Evolutionary conservation across 2,888 invertebrate species (phyloP), one percentile per base, ranked within the genome.

Genomic region (Teinopalpus imperialis): DNA sequence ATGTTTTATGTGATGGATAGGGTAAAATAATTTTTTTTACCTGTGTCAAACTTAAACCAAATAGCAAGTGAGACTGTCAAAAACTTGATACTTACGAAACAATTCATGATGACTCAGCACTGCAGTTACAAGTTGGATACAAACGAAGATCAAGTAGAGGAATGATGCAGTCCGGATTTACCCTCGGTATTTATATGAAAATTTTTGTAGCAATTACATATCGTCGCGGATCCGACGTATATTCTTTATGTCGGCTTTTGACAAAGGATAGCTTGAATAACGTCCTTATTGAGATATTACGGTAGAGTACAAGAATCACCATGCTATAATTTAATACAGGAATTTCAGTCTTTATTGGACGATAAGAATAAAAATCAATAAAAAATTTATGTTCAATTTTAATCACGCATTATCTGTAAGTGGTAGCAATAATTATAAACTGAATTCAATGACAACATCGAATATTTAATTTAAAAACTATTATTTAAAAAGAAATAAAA

Each of bases 171-270:
- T 69, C 66, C 59, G 64, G 70, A 74, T 68, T 61, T 78, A 81
- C 74, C 83, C 87, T 67, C 65, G 53, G 75, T 89, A 88, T 88
- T 81, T 89, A 88, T 88, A 87, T 76, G 65, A 68, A 69, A 74
- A 73, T 60, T 63, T 74, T 81, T 70, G 69, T 63, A 52, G 78
- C 81, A 82, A 80, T 85, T 81, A 78, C 81, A 67, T 68, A 72
- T 66, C 67, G 59, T 62, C 62, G 63, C 69, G 67, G 67, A 61
- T 57, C 58, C 44, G 50, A 54, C 68, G 65, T 68, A 66, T 63
- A 71, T 79, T 79, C 66, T 82, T 83, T 83, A 83, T 72, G 75
- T 68, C 67, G 53, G 52, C 59, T 66, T 69, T 72, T 62, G 64
- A 57, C 67, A 66, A 68, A 63, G 66, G 69, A 70, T 77, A 69